Base-by-base conservation (phyloP, 2,888 invertebrate species). In the Blastobasis lacticolella region DNA sequence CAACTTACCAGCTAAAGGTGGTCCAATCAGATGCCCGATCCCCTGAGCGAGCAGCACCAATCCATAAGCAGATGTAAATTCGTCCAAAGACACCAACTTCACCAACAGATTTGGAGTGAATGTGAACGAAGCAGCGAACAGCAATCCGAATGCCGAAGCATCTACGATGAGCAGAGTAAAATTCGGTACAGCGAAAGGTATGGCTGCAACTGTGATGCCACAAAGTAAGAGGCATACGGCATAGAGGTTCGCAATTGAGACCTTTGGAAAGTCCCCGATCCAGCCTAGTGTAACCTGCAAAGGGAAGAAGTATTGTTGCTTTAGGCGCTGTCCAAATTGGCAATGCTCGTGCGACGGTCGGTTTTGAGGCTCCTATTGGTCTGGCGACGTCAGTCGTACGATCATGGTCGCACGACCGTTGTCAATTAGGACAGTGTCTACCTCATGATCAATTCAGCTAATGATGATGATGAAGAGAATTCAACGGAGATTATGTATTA, bases 21-120 rank as follows among this genome's bases (percentile, higher is more conserved):
- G 98, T 49, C 98, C 98, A 56, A 95, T 89, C 48, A 98, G 89
- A 86, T 96, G 97, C 5, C 97, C 97, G 56, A 98, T 92, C 9
- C 98, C 98, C 80, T 98, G 97, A 55, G 96, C 94, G 51, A 98
- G 85, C 63, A 97, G 86, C 61, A 95, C 92, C 63, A 98, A 81
- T 10, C 98, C 98, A 77, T 97, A 98, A 9, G 97, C 97, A 57
- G 94, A 93, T 5, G 97, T 97, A 74, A 98, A 97, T 61, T 95
- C 92, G 72, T 97, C 96, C 71, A 98, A 81, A 5, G 97, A 95
- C 41, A 97, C 94, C 65, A 97, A 85, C 69, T 95, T 94, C 46
- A 97, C 96, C 60, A 97, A 84, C 64, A 98, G 92, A 66, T 96
- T 94, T 0, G 97, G 96, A 0, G 97, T 97, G 61, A 97, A 94